Evolutionary conservation across 2,113 vertebrate genomes (phyloP).

Genomic region (Mixornis gularis): DNA sequence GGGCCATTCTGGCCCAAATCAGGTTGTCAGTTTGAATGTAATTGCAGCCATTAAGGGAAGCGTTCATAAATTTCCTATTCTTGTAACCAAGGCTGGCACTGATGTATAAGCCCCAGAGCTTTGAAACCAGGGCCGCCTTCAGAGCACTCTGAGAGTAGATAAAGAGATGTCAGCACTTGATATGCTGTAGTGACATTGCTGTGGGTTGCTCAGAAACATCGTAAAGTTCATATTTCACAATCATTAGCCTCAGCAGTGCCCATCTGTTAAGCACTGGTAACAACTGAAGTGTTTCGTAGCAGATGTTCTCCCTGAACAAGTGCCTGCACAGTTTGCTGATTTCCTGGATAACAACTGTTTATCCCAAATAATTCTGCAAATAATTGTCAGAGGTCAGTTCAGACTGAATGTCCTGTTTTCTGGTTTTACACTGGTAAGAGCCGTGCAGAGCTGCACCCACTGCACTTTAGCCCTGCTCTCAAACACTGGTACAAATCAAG

Average conservation of each 20-base stretch:
- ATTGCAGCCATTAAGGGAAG: neutral
- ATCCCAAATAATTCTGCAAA: neutral
- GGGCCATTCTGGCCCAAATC: neutral
- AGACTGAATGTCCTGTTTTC: neutral
- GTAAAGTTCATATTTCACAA: slow-evolving; percentile 1
- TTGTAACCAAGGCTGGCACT: neutral
- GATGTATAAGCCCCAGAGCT: neutral
- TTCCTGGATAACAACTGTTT: slow-evolving; percentile 22
- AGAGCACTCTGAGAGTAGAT: neutral
- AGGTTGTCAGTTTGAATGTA: neutral
- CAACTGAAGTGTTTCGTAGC: neutral
- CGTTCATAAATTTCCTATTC: neutral
- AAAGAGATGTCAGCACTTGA: neutral
- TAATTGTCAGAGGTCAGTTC: neutral
- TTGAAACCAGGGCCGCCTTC: neutral
- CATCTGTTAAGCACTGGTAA: slow-evolving; percentile 30
- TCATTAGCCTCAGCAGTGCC: slow-evolving; percentile 5
- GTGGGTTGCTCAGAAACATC: neutral
- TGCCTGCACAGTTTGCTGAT: neutral
- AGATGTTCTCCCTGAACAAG: slow-evolving; percentile 42
- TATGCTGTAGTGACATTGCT: neutral
- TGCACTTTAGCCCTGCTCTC: neutral
- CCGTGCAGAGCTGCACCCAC: neutral
- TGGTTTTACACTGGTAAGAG: neutral
- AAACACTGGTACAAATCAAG: neutral